Conservation (phyloP, 2,113 vertebrate genomes). For the Gymnocephalus cernua region DNA sequence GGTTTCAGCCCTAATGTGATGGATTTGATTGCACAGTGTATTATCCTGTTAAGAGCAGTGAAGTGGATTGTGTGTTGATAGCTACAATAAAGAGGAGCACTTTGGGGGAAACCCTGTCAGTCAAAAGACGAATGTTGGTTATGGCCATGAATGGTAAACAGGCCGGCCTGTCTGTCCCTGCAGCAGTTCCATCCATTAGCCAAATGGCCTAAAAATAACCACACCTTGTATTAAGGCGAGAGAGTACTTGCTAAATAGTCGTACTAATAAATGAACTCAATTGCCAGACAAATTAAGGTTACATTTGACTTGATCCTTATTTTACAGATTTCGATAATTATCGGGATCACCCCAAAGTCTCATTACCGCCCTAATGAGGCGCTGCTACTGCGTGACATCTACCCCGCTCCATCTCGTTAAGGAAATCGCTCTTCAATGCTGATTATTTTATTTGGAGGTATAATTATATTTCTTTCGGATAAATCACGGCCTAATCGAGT, state of each 20-base stretch:
- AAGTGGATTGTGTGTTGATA: slow-evolving; percentile 17
- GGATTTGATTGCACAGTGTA: slow-evolving; percentile 9
- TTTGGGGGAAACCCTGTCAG: slow-evolving; percentile 43
- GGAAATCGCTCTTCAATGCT: slow-evolving; percentile 99
- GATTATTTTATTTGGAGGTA: slow-evolving; percentile 99
- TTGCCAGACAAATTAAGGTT: slow-evolving; percentile 83
- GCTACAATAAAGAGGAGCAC: slow-evolving; percentile 51
- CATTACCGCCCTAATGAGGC: slow-evolving; percentile 98
- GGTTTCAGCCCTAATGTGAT: slow-evolving; percentile 3
- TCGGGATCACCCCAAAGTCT: slow-evolving; percentile 93
- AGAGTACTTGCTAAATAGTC: slow-evolving; percentile 72
- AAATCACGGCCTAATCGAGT: slow-evolving; percentile 99
- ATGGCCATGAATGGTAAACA: slow-evolving; percentile 41
- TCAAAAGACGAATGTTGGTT: slow-evolving; percentile 52
- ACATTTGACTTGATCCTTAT: slow-evolving; percentile 85
- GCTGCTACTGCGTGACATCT: slow-evolving; percentile 97
- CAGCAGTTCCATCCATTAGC: slow-evolving; percentile 39
- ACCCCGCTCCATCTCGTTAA: slow-evolving; percentile 98
- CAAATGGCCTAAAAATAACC: slow-evolving; percentile 53
- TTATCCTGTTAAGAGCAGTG: slow-evolving; percentile 19
- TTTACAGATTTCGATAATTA: slow-evolving; percentile 86
- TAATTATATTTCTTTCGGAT: slow-evolving; percentile 99
- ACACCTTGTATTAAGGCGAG: slow-evolving; percentile 49
- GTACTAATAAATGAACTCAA: slow-evolving; percentile 76
- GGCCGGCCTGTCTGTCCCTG: slow-evolving; percentile 29